Evolutionary conservation across 2,113 vertebrate genomes (phyloP), one percentile per base, ranked within the genome.

Genomic region (Amazona vittata): DNA sequence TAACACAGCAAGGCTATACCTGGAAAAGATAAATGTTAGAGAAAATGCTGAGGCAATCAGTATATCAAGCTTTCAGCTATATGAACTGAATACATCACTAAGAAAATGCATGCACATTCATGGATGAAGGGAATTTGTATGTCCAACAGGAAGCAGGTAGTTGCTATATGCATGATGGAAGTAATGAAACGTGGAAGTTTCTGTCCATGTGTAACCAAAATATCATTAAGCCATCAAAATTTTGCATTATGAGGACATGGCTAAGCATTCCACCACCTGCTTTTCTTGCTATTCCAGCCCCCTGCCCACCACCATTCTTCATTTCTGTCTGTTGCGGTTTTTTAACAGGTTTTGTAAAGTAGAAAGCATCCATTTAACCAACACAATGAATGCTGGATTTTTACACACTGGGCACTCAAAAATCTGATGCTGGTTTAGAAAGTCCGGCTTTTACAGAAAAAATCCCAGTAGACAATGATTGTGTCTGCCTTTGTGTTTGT

Each of bases 401-500:
- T 89, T 89, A 57, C 46, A 84, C 33, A 68, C 44, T 39, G 64
- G 33, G 13, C 43, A 44, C 43, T 92, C 52, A 91, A 95, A 95
- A 89, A 90, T 37, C 60, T 53, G 37, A 82, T 0, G 6, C 52
- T 57, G 18, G 28, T 69, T 93, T 84, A 84, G 16, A 95, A 96
- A 93, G 35, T 82, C 65, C 79, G 57, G 26, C 47, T 73, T 92
- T 82, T 57, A 71, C 41, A 91, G 85, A 24, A 92, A 79, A 96
- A 92, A 65, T 94, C 81, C 62, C 89, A 65, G 77, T 16, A 79
- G 90, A 76, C n/a, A 82, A 68, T 39, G 44, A 46, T 28, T 43
- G 57, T 67, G 37, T 50, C 78, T 91, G 71, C 37, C 55, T 89
- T 94, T 92, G 69, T 89, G 28, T 92, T 89, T 95, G 77, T 84